Evolutionary conservation across 2,113 vertebrate species (phyloP), one percentile per base, ranked within the genome.

Genomic region (Herpetotheres cachinnans): DNA sequence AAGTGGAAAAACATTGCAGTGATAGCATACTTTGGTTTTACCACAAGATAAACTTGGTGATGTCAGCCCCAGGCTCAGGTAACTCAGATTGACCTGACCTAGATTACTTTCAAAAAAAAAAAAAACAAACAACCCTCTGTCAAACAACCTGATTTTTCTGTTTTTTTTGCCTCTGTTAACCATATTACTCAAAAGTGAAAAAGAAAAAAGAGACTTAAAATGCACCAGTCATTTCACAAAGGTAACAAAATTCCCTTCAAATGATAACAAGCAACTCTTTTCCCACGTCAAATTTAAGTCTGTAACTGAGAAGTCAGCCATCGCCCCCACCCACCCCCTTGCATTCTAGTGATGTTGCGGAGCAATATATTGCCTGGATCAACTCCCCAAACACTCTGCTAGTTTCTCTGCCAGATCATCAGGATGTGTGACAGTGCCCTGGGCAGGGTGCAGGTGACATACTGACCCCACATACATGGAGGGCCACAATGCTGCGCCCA

Each of bases 1-100:
- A 90, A 96, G 93, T 91, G 92, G 91, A 96, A 97, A 91, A 95
- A 90, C 62, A 95, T 69, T 1, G n/a, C 62, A 94, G 36, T 90
- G 85, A 94, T 95, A 93, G 74, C 4, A 1, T 90, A 65, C 78
- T 93, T 95, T 90, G 92, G 87, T 90, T 91, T 90, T 96, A 96
- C 90, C 95, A 92, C 84, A 94, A 90, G 78, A 88, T 58, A 90
- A 88, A 94, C 78, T 88, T 91, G 56, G 84, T 91, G 72, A 95
- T 93, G 92, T 80, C 70, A 96, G 95, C 93, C 87, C 58, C 78
- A 88, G 95, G 96, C 87, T 94, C 74, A 95, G 49, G 62, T 96
- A 95, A 95, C 77, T 80, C 59, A 44, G 56, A 69, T 1, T 91
- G 92, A 91, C 84, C 95, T 93, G 96, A 96, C 92, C 93, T 94